Evolutionary conservation across 2,113 vertebrate species (phyloP), one percentile per base, ranked within the genome.

Genomic region (Archilochus colubris): DNA sequence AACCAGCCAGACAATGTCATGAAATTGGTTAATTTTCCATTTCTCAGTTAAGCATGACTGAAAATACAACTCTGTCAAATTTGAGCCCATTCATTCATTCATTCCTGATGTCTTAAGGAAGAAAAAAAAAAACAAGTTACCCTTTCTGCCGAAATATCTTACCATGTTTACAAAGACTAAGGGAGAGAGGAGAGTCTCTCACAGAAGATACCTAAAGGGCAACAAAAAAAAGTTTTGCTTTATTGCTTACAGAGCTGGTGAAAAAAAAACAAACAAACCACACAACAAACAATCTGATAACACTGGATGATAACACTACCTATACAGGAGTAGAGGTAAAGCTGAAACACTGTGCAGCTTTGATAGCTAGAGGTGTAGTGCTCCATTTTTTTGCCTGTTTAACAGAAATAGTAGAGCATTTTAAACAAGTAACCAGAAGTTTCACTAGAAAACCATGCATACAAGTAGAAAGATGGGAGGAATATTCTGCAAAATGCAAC

Each of bases 291-390:
- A 31, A n/a, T 30, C 30, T 40, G 76, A 28, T 88, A 95, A 96
- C 64, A 61, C 72, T 72, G 72, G 69, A 82, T 64, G 61, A 31
- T 59, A 93, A 75, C 23, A 51, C 43, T 68, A 55, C 67, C 86
- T 89, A 27, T 36, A 80, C 30, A 25, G 5, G 9, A 5, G 6
- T 15, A 16, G 7, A 85, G 61, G 13, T 51, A 76, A 89, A 76
- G 61, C 58, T 82, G 53, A 82, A 87, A 83, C n/a, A 93, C 86
- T 86, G 82, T 61, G 76, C 73, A 70, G 58, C 81, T 84, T 57
- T 21, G 43, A 64, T 67, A 84, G 53, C 31, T n/a, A 36, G 51
- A 59, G 6, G 10, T 24, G 44, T 58, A 75, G 59, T 61, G 40
- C 76, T 57, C 28, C 58, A 7, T 24, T 66, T 53, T 46, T 64